Conservation (phyloP, 2,888 invertebrate genomes). For the Lomographa bimaculata region DNA sequence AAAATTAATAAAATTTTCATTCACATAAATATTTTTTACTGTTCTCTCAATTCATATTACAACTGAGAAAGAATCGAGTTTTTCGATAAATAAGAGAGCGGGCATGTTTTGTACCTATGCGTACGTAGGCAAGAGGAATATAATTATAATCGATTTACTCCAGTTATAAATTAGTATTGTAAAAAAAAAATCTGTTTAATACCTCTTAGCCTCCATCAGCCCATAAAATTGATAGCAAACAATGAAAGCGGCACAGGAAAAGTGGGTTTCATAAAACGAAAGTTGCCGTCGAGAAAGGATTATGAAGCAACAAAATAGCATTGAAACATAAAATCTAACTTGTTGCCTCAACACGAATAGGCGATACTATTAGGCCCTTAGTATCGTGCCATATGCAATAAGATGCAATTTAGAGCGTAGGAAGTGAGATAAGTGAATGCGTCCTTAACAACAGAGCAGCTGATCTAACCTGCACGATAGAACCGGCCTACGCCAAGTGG, state of each 20-base stretch:
- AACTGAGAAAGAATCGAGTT: too few relatives aligned
- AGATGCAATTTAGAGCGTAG: conserved; percentile 39
- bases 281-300: conserved; percentile 19
- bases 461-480: conserved; percentile 30
- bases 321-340: conserved; percentile 5
- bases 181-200: too few relatives aligned
- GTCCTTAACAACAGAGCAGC: conserved; percentile 30
- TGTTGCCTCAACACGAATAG: conserved; percentile 6
- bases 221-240: conserved; percentile 32
- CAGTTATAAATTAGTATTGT: too few relatives aligned
- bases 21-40: too few relatives aligned
- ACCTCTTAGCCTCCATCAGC: too few relatives aligned
- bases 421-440: conserved; percentile 41
- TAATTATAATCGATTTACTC: too few relatives aligned
- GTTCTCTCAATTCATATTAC: too few relatives aligned
- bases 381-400: conserved; percentile 23
- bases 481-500: conserved; percentile 49
- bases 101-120: too few relatives aligned
- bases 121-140: too few relatives aligned
- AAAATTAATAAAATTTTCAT: too few relatives aligned
- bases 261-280: conserved; percentile 23
- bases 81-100: too few relatives aligned
- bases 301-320: conserved; percentile 7
- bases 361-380: conserved; percentile 26
- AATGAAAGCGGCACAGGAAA: conserved; percentile 29